These are phyloP conservation scores for Mormoops blainvillei DNA, from an alignment of 2,113 vertebrate species.

Conservation along the genomic window DNA sequence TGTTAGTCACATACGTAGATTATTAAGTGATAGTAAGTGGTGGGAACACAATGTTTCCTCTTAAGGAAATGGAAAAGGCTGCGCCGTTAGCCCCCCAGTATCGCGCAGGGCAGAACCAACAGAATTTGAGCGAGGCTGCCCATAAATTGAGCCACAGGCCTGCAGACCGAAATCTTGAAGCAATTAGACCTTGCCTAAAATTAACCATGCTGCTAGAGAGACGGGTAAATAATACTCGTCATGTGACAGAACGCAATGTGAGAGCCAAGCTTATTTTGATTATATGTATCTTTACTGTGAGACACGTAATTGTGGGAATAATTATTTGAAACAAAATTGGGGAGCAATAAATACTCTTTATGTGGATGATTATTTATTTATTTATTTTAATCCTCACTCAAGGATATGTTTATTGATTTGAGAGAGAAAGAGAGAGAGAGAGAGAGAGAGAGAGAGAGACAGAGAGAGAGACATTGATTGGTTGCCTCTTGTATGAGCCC, in stretches of 20 bases:
- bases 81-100: not conserved
- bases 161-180: not conserved
- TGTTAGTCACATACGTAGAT: not conserved
- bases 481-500: too few species aligned
- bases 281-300: not conserved
- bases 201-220: not conserved
- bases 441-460: too few species aligned
- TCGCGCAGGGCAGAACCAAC: not conserved
- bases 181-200: not conserved
- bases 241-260: not conserved
- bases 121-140: not conserved
- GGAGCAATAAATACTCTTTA: not conserved
- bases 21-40: not conserved
- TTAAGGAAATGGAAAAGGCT: not conserved
- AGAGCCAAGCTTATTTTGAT: not conserved
- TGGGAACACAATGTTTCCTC: slow-evolving; percentile 6
- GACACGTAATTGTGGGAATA: not conserved
- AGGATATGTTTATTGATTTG: too few species aligned
- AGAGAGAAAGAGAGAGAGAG: too few species aligned
- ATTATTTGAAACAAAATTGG: not conserved
- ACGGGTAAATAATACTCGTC: not conserved
- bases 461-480: too few species aligned
- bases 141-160: not conserved
- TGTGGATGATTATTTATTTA: not conserved
- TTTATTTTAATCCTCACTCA: too few species aligned